Conservation (phyloP, 37 sponge, comb jelly and placozoan species). For the Hexactinellida sp. region DNA sequence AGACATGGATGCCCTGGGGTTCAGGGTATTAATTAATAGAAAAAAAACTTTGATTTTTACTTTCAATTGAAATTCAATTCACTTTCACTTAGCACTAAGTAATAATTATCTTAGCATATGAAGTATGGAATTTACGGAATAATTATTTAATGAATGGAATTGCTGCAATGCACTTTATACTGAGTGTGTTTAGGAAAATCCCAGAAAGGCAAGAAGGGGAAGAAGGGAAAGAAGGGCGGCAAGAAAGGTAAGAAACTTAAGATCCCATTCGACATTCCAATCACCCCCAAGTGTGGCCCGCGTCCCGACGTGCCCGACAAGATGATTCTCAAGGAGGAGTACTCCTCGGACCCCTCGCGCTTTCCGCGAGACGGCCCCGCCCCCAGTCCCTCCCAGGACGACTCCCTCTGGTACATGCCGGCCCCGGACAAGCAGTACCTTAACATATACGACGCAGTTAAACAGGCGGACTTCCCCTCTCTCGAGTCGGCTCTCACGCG, state of each 20-base stretch:
- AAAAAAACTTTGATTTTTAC: no score
- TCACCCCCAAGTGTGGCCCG: not conserved
- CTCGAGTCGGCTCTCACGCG: slow-evolving; percentile 42
- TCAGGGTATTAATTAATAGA: no score
- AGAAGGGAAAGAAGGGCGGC: not conserved
- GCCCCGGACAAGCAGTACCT: slow-evolving; percentile 74
- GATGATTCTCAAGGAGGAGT: not conserved
- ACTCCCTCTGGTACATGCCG: slow-evolving; percentile 86
- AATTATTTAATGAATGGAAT: no score
- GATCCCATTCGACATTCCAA: not conserved
- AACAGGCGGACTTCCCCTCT: slow-evolving; percentile 71
- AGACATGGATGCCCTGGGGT: no score
- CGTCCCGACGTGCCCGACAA: not conserved
- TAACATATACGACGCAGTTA: slow-evolving; percentile 64
- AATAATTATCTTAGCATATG: no score
- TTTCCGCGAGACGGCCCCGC: slow-evolving; percentile 36
- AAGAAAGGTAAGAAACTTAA: not conserved
- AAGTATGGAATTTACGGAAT: no score
- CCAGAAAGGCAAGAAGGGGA: slow-evolving; percentile 15
- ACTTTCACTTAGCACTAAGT: no score
- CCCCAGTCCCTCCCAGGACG: slow-evolving; percentile 40
- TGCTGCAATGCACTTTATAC: no score
- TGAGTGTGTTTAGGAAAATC: not conserved
- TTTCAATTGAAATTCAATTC: no score
- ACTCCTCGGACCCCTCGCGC: slow-evolving; percentile 19